These are phyloP conservation scores for Paradisaea rubra DNA, from an alignment of 2,113 vertebrate genomes.

Conservation along the genomic window DNA sequence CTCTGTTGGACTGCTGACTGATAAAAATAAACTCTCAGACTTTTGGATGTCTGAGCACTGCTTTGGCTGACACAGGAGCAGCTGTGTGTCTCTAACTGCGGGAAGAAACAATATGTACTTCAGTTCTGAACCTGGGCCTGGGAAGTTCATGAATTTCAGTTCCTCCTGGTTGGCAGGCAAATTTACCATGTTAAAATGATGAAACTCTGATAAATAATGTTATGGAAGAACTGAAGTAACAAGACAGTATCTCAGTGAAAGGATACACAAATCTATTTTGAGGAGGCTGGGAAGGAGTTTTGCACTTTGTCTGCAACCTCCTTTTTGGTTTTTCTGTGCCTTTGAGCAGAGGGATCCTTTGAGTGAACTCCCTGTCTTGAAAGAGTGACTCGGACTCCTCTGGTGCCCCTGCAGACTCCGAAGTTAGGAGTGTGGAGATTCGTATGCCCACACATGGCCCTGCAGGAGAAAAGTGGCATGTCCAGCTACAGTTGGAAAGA, in stretches of 20 bases:
- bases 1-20: not conserved
- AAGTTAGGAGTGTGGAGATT: not conserved
- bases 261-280: not conserved
- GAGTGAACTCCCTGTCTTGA: not conserved
- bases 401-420: not conserved
- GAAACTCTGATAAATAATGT: not conserved
- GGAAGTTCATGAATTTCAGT: not conserved
- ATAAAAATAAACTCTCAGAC: not conserved
- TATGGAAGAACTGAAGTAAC: not conserved
- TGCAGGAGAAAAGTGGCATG: not conserved
- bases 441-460: accelerated
- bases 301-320: not conserved
- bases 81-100: not conserved
- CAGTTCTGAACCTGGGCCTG: not conserved
- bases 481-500: not conserved
- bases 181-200: not conserved
- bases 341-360: not conserved
- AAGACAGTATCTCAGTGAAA: not conserved
- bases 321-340: not conserved
- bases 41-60: not conserved
- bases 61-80: not conserved
- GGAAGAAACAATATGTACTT: not conserved
- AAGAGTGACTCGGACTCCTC: not conserved
- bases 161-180: not conserved
- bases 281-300: not conserved